Conservation (phyloP, 1,140 invertebrate genomes). For the Euura lappo region DNA sequence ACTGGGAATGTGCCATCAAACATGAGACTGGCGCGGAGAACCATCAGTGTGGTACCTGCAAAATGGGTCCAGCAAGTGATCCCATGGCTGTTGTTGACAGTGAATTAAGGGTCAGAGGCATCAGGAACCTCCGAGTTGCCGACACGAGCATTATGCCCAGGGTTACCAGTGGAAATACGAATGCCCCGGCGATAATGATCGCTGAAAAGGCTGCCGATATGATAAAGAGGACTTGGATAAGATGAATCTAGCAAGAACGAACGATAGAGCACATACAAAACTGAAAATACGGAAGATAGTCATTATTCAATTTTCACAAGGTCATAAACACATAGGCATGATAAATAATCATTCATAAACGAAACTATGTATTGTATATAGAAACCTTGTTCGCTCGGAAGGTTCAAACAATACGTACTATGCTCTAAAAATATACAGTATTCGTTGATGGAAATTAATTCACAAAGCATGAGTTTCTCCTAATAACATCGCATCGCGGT, state of each 20-base stretch:
- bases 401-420: too few relatives aligned
- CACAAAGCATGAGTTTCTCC: too few relatives aligned
- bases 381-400: too few relatives aligned
- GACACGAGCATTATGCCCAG: conserved; percentile 83
- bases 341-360: too few relatives aligned
- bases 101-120: conserved; percentile 72
- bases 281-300: too few relatives aligned
- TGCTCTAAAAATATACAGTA: too few relatives aligned
- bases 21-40: conserved; percentile 82
- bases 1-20: conserved; percentile 81
- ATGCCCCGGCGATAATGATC: conserved; percentile 84
- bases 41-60: conserved; percentile 84
- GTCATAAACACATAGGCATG: too few relatives aligned
- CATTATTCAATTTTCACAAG: too few relatives aligned
- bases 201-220: conserved; percentile 82
- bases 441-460: too few relatives aligned
- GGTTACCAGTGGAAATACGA: conserved; percentile 80
- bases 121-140: conserved; percentile 73
- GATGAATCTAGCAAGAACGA: conserved; percentile 18
- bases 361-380: too few relatives aligned
- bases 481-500: too few relatives aligned
- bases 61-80: conserved; percentile 77
- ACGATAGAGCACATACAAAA: too few relatives aligned
- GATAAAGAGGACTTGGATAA: conserved; percentile 73
- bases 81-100: conserved; percentile 74